phyloP scores from a whole-genome alignment of 2,113 vertebrate species.

The Atractosteus spatula region DNA sequence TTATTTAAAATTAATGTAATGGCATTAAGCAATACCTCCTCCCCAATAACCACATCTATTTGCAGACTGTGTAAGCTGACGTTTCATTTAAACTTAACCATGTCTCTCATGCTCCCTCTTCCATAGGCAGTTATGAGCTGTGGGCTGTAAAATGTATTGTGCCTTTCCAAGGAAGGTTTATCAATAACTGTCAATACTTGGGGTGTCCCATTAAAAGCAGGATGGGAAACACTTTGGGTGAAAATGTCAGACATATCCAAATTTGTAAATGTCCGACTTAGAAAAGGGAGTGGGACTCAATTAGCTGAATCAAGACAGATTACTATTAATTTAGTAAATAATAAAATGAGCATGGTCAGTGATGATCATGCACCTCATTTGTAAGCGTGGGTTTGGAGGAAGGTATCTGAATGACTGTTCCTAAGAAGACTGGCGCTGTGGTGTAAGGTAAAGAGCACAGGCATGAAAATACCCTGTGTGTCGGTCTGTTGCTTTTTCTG shows the following conservation, averaged over 20 bases:
- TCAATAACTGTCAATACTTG: slow-evolving; percentile 11
- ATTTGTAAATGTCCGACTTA: slow-evolving; percentile 67
- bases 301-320: slow-evolving; percentile 66
- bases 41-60: slow-evolving; percentile 49
- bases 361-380: slow-evolving; percentile 33
- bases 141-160: slow-evolving; percentile 31
- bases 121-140: slow-evolving; percentile 20
- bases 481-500: too few species aligned
- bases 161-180: slow-evolving; percentile 24
- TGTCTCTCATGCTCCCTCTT: slow-evolving; percentile 10
- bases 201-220: slow-evolving; percentile 32
- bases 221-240: slow-evolving; percentile 43
- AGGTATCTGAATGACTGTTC: too few species aligned
- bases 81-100: neutral
- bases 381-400: neutral
- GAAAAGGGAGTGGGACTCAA: slow-evolving; percentile 68
- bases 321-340: slow-evolving; percentile 74
- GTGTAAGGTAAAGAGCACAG: too few species aligned
- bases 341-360: slow-evolving; percentile 55
- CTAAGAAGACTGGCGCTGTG: too few species aligned
- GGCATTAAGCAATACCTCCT: slow-evolving; percentile 61
- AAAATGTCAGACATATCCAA: slow-evolving; percentile 47
- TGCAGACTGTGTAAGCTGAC: slow-evolving; percentile 24
- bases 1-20: slow-evolving; percentile 73
- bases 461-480: too few species aligned